Conservation (phyloP, 2,113 vertebrate genomes). For the Grallaria varia region DNA sequence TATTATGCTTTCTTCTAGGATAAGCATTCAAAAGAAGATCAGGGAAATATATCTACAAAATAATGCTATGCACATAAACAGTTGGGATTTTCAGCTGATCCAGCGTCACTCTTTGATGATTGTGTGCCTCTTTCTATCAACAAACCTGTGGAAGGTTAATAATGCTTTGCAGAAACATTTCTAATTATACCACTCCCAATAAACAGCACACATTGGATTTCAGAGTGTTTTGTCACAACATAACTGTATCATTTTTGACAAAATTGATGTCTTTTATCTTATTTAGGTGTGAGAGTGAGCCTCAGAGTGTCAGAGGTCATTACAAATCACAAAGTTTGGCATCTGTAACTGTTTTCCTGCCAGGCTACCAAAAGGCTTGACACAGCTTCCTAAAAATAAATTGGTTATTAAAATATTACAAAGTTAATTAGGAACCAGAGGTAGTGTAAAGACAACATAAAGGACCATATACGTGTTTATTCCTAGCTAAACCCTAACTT, state of each 20-base stretch:
- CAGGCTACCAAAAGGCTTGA: not conserved
- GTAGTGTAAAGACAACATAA: not conserved
- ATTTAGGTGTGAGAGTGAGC: not conserved
- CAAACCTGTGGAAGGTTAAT: not conserved
- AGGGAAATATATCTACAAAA: not conserved
- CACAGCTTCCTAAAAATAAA: not conserved
- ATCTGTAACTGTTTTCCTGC: not conserved
- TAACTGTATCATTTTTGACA: not conserved
- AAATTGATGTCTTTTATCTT: not conserved
- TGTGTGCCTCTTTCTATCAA: not conserved
- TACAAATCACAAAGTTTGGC: not conserved
- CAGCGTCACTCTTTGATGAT: not conserved
- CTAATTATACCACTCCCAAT: not conserved
- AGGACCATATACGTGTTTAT: not conserved
- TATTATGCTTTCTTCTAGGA: not conserved
- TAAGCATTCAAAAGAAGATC: not conserved
- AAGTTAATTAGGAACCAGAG: not conserved
- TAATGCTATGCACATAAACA: not conserved
- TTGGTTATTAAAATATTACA: not conserved
- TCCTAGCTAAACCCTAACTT: not conserved
- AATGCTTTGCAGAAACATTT: not conserved
- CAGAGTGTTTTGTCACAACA: not conserved
- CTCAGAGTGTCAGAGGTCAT: not conserved
- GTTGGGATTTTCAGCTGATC: not conserved
- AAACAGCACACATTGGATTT: not conserved